A percentile compares a stretch with the other conserved stretches of the same genome.
These are phyloP conservation scores for Drosophila eohydei DNA, from an alignment of 2,888 invertebrate species.

Conservation along the genomic window DNA sequence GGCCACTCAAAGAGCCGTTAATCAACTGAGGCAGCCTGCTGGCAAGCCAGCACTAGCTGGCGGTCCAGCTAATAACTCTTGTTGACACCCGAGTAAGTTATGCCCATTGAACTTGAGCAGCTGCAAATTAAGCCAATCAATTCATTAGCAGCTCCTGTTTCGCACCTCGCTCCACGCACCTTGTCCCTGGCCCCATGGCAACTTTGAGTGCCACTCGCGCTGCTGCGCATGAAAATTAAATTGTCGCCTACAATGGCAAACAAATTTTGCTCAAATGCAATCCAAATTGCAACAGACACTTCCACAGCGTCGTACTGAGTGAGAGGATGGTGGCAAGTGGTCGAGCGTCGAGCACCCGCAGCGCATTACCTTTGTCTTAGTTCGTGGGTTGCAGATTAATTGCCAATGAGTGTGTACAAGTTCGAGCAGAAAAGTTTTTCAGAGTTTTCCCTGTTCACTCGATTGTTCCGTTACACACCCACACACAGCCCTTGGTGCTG, in stretches of 20 bases:
- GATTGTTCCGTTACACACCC: conserved; percentile 20
- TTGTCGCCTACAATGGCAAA: conserved; percentile 62
- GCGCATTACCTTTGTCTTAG: conserved; percentile 71
- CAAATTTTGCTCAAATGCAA: conserved; percentile 63
- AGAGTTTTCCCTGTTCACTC: conserved; percentile 45
- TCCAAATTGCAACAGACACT: conserved; percentile 67
- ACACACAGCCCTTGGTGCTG: background rate
- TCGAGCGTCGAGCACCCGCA: conserved; percentile 28
- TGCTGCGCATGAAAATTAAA: conserved; percentile 57
- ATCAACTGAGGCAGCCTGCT: conserved; percentile 64
- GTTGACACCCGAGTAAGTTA: conserved; percentile 74
- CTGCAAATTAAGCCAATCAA: conserved; percentile 76
- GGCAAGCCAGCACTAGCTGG: conserved; percentile 39
- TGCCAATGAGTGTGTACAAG: conserved; percentile 83
- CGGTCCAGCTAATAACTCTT: conserved; percentile 71
- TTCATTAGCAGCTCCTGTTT: conserved; percentile 65
- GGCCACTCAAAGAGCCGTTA: conserved; percentile 60
- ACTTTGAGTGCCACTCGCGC: conserved; percentile 44
- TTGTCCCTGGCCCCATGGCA: conserved; percentile 2
- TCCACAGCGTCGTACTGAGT: background rate
- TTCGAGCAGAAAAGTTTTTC: conserved; percentile 75
- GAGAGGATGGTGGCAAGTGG: background rate
- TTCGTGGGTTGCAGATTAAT: conserved; percentile 77
- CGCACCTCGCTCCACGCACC: background rate
- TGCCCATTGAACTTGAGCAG: conserved; percentile 70